These are phyloP conservation scores for Melanchra persicariae DNA, from an alignment of 2,888 invertebrate genomes.

Conservation along the genomic window DNA sequence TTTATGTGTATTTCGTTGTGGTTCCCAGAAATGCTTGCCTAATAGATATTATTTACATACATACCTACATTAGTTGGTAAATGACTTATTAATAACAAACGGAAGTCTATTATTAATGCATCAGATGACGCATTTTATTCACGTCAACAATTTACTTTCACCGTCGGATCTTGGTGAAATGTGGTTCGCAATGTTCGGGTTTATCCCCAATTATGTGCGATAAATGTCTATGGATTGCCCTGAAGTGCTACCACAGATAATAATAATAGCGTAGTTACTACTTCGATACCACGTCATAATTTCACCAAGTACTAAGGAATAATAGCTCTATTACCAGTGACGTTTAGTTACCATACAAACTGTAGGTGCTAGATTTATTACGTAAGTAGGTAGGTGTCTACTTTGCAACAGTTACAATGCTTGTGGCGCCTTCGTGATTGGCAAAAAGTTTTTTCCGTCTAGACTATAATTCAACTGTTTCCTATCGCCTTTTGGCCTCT, in stretches of 20 bases:
- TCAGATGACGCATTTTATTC: slow-evolving; percentile 6
- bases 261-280: neutral
- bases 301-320: neutral
- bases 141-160: neutral
- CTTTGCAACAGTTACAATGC: neutral
- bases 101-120: neutral
- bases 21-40: neutral
- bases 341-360: too few relatives aligned
- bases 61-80: too few relatives aligned
- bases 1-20: neutral
- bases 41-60: neutral
- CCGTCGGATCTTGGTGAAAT: neutral
- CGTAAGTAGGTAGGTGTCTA: neutral
- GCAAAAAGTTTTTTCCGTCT: neutral
- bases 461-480: neutral
- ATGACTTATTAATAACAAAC: too few relatives aligned
- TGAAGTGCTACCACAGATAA: neutral
- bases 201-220: neutral
- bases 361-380: neutral
- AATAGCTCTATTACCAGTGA: neutral
- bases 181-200: neutral
- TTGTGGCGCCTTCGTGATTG: neutral
- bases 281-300: neutral
- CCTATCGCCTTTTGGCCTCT: neutral
- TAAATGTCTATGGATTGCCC: neutral